A percentile compares a stretch with the other conserved stretches of the same genome.
These are phyloP conservation scores for Strix uralensis DNA, from an alignment of 2,113 vertebrate genomes.

Conservation along the genomic window DNA sequence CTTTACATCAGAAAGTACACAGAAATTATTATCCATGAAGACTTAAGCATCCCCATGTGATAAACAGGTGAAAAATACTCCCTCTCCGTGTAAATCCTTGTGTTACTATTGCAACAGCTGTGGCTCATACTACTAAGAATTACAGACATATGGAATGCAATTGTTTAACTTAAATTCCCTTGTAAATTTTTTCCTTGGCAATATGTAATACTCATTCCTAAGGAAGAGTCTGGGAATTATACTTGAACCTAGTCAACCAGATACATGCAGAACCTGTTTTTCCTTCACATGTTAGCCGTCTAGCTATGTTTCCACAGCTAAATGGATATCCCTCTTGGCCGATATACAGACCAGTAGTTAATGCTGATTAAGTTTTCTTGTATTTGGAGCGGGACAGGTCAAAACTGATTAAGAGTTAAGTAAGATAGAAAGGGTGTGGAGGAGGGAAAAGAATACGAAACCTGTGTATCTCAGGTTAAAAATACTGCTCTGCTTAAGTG, in stretches of 20 bases:
- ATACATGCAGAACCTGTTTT: neutral
- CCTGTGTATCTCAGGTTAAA: neutral
- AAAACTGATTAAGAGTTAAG: neutral
- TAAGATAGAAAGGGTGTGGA: neutral
- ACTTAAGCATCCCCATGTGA: neutral
- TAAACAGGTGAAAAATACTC: neutral
- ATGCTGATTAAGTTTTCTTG: neutral
- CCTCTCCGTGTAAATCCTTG: neutral
- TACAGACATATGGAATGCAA: neutral
- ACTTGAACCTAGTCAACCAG: neutral
- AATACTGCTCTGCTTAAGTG: neutral
- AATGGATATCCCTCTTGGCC: neutral
- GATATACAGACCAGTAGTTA: neutral
- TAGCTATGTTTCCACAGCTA: neutral
- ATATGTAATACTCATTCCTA: neutral
- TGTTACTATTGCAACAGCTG: neutral
- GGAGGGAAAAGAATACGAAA: neutral
- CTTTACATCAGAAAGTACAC: neutral
- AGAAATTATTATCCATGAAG: neutral
- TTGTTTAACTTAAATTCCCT: neutral
- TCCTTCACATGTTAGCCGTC: neutral
- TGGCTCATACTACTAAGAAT: neutral
- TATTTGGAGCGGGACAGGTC: neutral
- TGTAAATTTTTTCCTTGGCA: neutral
- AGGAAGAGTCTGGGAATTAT: neutral